These are phyloP conservation scores for Scylla paramamosain DNA, from an alignment of 1,140 invertebrate genomes.

Conservation along the genomic window DNA sequence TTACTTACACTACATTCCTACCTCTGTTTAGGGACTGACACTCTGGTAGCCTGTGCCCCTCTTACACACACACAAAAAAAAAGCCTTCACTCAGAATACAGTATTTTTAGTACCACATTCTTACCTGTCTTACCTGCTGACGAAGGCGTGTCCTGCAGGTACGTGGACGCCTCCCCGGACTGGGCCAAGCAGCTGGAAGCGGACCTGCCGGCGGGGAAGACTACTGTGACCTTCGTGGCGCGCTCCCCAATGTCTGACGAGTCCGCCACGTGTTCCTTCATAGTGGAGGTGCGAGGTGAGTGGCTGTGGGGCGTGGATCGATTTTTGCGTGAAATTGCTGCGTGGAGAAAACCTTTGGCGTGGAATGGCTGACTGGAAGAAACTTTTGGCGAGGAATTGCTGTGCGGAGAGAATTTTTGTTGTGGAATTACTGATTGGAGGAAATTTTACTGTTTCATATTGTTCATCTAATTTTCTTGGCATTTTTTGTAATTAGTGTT, in stretches of 20 bases:
- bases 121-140: no score
- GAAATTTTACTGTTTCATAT: background rate
- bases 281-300: slow-evolving; percentile 84
- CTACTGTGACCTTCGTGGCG: slow-evolving; percentile 84
- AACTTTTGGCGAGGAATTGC: background rate
- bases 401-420: background rate
- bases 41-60: no score
- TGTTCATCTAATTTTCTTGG: background rate
- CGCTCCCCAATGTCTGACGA: slow-evolving; percentile 83
- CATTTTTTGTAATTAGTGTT: background rate
- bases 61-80: no score
- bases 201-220: slow-evolving; percentile 83
- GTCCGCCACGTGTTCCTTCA: slow-evolving; percentile 84
- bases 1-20: no score
- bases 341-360: background rate
- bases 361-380: background rate
- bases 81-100: no score
- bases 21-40: no score
- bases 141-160: slow-evolving; percentile 79
- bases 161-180: slow-evolving; percentile 84
- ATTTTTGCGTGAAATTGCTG: background rate
- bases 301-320: slow-evolving; percentile 11
- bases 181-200: slow-evolving; percentile 86
- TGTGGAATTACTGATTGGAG: background rate
- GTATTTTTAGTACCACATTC: no score